Conservation (phyloP, 2,888 invertebrate species). For the Netelia virgata region DNA sequence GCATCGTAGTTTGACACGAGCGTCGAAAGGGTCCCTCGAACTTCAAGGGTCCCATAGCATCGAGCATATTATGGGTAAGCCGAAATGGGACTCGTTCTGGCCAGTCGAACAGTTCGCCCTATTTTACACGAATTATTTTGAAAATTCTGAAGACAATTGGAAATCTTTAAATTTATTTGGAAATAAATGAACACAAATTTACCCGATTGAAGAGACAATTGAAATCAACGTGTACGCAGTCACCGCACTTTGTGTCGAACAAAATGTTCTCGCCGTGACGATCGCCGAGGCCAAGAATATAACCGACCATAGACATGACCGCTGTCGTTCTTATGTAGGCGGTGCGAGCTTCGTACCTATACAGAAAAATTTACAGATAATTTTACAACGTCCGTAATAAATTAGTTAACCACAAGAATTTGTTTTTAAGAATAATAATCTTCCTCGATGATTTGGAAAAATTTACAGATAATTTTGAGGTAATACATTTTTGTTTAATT, state of each 20-base stretch:
- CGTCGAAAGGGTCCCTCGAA: conserved; percentile 96
- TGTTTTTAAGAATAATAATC: too few relatives aligned
- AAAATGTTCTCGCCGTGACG: conserved; percentile 98
- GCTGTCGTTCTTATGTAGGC: conserved; percentile 97
- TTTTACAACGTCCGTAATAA: background rate
- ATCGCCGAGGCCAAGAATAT: conserved; percentile 97
- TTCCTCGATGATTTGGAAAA: too few relatives aligned
- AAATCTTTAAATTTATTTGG: conserved; percentile 6
- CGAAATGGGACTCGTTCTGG: conserved; percentile 97
- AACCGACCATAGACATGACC: conserved; percentile 99
- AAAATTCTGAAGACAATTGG: background rate
- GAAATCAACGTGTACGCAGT: conserved; percentile 98
- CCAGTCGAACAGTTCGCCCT: conserved; percentile 93
- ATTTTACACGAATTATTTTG: conserved; percentile 11
- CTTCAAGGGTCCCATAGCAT: conserved; percentile 97
- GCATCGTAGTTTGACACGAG: conserved; percentile 95
- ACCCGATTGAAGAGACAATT: conserved; percentile 98
- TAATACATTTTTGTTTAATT: too few relatives aligned
- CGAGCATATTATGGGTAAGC: conserved; percentile 98
- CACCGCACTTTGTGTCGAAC: conserved; percentile 96
- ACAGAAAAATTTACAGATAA: conserved; percentile 37
- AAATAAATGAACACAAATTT: conserved; percentile 71
- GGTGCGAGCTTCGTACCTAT: conserved; percentile 95
- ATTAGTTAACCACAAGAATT: too few relatives aligned
- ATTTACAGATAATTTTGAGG: too few relatives aligned